Percentiles rank a stretch among this genome's conserved stretches.
These are phyloP conservation scores for Cheirogaleus major DNA, from an alignment of 2,797 vertebrate genomes.

Conservation along the genomic window DNA sequence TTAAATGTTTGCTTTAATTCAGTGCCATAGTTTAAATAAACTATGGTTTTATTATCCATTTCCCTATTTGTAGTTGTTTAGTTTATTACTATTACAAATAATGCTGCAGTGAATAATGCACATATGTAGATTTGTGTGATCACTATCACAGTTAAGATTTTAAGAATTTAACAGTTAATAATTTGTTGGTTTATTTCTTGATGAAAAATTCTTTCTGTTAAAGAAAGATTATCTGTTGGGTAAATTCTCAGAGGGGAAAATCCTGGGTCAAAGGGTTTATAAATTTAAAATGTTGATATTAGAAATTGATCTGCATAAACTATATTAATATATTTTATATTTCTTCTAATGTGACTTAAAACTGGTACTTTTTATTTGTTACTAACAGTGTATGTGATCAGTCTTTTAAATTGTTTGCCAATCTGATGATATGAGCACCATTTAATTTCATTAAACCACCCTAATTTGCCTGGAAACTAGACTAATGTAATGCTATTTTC, in stretches of 20 bases:
- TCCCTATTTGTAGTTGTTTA: constrained; percentile 24
- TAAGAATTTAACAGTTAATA: no score
- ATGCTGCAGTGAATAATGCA: neutral
- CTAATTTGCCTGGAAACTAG: constrained; percentile 1
- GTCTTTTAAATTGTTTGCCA: constrained; percentile 20
- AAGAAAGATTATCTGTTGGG: neutral
- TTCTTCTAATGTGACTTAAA: constrained; percentile 26
- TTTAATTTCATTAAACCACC: constrained; percentile 21
- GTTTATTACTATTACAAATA: constrained; percentile 16
- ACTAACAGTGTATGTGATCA: neutral
- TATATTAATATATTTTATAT: neutral
- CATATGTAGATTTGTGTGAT: no score
- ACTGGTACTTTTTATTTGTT: neutral
- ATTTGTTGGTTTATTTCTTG: no score
- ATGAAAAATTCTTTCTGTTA: no score
- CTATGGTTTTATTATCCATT: neutral
- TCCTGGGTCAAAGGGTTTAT: constrained; percentile 8
- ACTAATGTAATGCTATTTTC: neutral
- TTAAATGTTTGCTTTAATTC: constrained; percentile 1
- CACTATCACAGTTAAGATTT: no score
- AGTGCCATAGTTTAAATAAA: constrained; percentile 5
- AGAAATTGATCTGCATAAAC: neutral
- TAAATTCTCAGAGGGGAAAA: neutral
- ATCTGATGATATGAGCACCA: neutral
- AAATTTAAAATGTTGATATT: neutral